These are phyloP conservation scores for Atlantisia rogersi DNA, from an alignment of 2,113 vertebrate genomes.

Conservation along the genomic window DNA sequence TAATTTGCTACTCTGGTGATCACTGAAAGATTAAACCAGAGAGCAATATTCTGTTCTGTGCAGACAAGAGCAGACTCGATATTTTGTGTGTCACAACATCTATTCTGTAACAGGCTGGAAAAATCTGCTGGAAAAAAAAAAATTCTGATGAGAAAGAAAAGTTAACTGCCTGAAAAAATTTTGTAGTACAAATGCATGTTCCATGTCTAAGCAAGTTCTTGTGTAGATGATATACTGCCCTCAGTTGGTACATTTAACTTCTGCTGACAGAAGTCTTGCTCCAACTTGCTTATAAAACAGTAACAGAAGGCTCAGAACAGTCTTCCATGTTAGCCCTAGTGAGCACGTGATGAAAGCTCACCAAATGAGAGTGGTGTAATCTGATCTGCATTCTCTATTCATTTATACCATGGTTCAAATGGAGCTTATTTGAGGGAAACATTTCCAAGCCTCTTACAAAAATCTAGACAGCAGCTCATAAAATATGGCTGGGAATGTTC, in stretches of 20 bases:
- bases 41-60: neutral
- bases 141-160: conserved; percentile 20
- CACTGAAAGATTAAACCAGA: conserved; percentile 1
- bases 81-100: conserved; percentile 21
- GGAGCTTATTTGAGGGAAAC: neutral
- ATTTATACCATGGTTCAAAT: neutral
- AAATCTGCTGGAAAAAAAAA: conserved; percentile 20
- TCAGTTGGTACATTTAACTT: conserved; percentile 34
- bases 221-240: conserved; percentile 65
- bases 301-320: neutral
- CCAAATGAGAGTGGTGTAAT: neutral
- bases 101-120: conserved; percentile 20
- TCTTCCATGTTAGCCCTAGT: neutral
- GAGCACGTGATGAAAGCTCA: neutral
- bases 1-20: conserved; percentile 23
- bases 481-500: neutral
- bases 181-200: neutral
- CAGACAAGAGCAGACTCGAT: neutral
- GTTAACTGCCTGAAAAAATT: neutral
- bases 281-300: neutral
- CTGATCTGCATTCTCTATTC: neutral
- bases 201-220: neutral
- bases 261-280: conserved; percentile 17
- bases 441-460: neutral
- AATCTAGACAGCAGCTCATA: neutral